phyloP scores from a whole-genome alignment of 2,113 vertebrate genomes.

The Channa argus region DNA sequence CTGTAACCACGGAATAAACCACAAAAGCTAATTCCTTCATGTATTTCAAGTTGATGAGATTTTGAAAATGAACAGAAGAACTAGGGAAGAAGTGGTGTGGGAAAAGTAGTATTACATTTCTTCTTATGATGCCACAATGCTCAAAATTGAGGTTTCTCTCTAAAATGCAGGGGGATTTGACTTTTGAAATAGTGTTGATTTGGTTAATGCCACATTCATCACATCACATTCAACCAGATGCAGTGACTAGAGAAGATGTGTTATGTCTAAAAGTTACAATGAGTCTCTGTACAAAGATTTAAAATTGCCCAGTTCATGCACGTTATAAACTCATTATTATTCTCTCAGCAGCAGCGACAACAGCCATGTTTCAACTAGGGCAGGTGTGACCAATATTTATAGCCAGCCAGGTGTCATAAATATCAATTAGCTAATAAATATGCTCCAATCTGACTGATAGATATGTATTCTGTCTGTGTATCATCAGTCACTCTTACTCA shows the following conservation, averaged over 20 bases:
- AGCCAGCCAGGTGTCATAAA: background rate
- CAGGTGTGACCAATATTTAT: slow-evolving; percentile 17
- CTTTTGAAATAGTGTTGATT: background rate
- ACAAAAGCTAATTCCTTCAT: background rate
- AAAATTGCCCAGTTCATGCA: too few species aligned
- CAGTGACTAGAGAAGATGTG: too few species aligned
- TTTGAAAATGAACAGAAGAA: slow-evolving; percentile 30
- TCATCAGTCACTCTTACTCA: too few species aligned
- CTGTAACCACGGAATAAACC: background rate
- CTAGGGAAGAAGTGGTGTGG: background rate
- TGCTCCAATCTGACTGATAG: background rate
- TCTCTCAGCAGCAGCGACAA: background rate
- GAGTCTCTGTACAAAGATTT: too few species aligned
- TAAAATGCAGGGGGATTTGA: slow-evolving; percentile 3
- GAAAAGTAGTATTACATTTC: background rate
- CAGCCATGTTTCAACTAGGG: slow-evolving; percentile 9
- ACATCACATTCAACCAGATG: too few species aligned
- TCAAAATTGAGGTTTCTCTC: background rate
- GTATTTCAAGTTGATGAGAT: slow-evolving; percentile 20
- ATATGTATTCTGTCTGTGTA: too few species aligned
- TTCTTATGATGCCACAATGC: background rate
- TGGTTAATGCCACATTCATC: background rate
- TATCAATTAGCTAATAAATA: background rate
- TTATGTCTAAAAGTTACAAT: too few species aligned
- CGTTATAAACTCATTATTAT: too few species aligned